phyloP scores from a whole-genome alignment of 1,140 invertebrate genomes.

The Drosophila grimshawi region DNA sequence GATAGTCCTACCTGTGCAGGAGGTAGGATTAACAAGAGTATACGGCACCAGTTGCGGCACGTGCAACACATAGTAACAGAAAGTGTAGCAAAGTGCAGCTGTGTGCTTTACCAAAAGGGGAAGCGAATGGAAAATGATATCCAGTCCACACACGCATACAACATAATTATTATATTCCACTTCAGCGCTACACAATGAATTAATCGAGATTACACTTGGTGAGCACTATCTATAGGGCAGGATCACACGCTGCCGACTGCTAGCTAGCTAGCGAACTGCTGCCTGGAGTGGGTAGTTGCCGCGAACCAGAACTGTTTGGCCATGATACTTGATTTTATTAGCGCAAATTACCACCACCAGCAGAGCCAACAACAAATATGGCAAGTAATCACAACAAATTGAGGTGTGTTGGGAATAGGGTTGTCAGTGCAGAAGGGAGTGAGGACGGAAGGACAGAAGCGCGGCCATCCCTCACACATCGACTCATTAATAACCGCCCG shows the following conservation, averaged over 20 bases:
- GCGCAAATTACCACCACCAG: conserved; percentile 80
- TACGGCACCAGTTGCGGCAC: conserved; percentile 56
- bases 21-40: conserved; percentile 7
- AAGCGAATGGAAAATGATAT: conserved; percentile 36
- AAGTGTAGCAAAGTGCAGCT: conserved; percentile 77
- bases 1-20: conserved; percentile 62
- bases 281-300: background rate
- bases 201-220: conserved; percentile 81
- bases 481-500: conserved; percentile 81
- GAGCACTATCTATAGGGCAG: conserved; percentile 62
- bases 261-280: too few species aligned
- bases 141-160: conserved; percentile 27
- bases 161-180: conserved; percentile 83
- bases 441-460: conserved; percentile 29
- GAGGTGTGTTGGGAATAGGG: conserved; percentile 51
- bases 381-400: conserved; percentile 79
- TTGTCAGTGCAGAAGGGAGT: background rate
- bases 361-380: conserved; percentile 43
- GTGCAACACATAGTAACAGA: conserved; percentile 67
- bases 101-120: conserved; percentile 27
- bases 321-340: conserved; percentile 84
- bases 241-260: conserved; percentile 47
- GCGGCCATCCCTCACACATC: conserved; percentile 32
- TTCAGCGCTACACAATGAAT: conserved; percentile 77
- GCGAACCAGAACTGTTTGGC: conserved; percentile 53